Evolutionary conservation across 2,888 invertebrate genomes (phyloP), one percentile per base, ranked within the genome.

Genomic region (Leptogaster cylindrica): DNA sequence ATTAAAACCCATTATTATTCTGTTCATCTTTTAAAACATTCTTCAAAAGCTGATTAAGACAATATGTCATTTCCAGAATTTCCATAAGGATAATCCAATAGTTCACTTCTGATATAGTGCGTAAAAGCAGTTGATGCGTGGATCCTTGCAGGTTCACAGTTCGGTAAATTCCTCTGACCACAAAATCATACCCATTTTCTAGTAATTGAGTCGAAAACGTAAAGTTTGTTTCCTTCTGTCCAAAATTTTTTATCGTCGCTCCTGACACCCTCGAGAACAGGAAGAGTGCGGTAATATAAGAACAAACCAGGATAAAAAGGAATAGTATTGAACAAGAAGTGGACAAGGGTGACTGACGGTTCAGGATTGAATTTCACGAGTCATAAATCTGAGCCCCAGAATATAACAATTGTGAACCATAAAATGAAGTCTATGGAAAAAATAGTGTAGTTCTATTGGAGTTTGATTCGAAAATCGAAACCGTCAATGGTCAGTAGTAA

Each of bases 341-440:
- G 25, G n/a, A 61, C 44, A 44, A 61, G 61, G 41, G 61, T 61
- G 61, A 44, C 27, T 61, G 44, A 41, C 55, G 55, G 31, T 36
- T 33, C 23, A 39, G 44, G 61, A 61, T 61, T 61, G 44, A 44
- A 61, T 61, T 61, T 61, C 61, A 61, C 61, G 61, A 61, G 44
- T 61, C 61, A 61, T 61, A 61, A 61, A 61, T 61, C 44, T 23
- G 44, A 44, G 44, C 41, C 61, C 61, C n/a, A n/a, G n/a, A n/a
- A n/a, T n/a, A n/a, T n/a, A n/a, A n/a, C n/a, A n/a, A n/a, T n/a
- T n/a, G n/a, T n/a, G n/a, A n/a, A n/a, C n/a, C n/a, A n/a, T n/a
- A n/a, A n/a, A n/a, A n/a, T n/a, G n/a, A n/a, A n/a, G n/a, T n/a
- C n/a, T n/a, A n/a, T n/a, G n/a, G n/a, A n/a, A n/a, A n/a, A n/a